phyloP scores from a whole-genome alignment of 2,888 invertebrate species.

The Gnatocerus cornutus region DNA sequence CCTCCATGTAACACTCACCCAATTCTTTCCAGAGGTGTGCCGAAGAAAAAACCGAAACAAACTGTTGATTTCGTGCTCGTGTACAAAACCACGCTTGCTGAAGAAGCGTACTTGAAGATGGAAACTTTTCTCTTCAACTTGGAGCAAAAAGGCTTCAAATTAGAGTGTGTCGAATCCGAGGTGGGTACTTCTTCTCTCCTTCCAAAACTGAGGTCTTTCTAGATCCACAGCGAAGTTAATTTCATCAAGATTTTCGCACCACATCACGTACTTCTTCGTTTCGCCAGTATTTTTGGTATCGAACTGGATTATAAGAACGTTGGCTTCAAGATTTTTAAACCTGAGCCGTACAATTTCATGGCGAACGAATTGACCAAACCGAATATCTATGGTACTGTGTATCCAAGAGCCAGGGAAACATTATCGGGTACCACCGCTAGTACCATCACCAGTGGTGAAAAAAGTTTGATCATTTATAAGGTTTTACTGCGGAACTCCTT shows the following conservation, averaged over 20 bases:
- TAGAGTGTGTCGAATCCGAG: conserved; percentile 48
- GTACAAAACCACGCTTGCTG: conserved; percentile 47
- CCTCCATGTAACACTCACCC: neutral
- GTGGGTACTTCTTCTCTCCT: neutral
- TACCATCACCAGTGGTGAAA: conserved; percentile 63
- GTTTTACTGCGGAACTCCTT: conserved; percentile 61
- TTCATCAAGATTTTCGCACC: neutral
- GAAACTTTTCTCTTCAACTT: conserved; percentile 58
- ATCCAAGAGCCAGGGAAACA: conserved; percentile 57
- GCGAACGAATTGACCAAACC: conserved; percentile 58
- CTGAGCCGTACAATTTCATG: conserved; percentile 54
- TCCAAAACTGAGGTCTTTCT: neutral
- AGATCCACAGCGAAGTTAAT: neutral
- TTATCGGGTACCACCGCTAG: conserved; percentile 52
- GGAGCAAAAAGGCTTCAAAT: conserved; percentile 59
- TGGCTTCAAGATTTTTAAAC: conserved; percentile 51
- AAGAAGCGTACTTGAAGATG: conserved; percentile 47
- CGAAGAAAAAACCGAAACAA: neutral
- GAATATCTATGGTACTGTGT: conserved; percentile 52
- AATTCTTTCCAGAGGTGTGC: neutral
- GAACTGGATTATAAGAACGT: conserved; percentile 56
- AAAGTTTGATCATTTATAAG: conserved; percentile 63
- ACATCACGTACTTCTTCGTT: conserved; percentile 52
- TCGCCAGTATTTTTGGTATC: conserved; percentile 58
- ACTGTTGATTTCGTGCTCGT: conserved; percentile 57